Evolutionary conservation across 2,888 invertebrate genomes (phyloP), one percentile per base, ranked within the genome.

Genomic region (Cosmorhoe ocellata): DNA sequence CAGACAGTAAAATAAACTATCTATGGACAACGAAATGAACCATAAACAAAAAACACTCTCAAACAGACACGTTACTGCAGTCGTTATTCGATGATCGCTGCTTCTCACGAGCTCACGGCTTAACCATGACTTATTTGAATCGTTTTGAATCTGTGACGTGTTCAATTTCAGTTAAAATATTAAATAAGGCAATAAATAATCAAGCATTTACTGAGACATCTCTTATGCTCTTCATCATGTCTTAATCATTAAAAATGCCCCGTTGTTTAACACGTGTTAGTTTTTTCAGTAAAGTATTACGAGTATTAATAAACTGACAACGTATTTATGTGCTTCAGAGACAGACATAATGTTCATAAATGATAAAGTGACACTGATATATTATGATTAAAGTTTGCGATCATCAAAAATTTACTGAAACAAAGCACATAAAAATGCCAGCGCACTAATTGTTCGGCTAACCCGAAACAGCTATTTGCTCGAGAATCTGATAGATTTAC

Each of bases 261-360:
- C 63, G 66, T 69, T 64, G 69, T 67, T 69, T 54, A 77, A 78
- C 84, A 83, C 70, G 69, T 83, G 82, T 77, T 69, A 63, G 61
- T 64, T 66, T 75, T 72, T 78, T 76, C 40, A 63, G 61, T 66
- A 61, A 63, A 68, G 72, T 71, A 71, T 73, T 74, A 66, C 44
- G 63, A 42, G 63, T 81, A 85, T 84, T 81, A 79, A 82, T 85
- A 83, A 65, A 74, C 76, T 75, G 84, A 75, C 80, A 81, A 82
- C 79, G 72, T 79, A 84, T 84, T 84, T 82, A 85, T 82, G 79
- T 57, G 65, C 68, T 67, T 66, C 56, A 66, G 61, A 69, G 79
- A 73, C 79, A 72, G 67, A 71, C 67, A 73, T 79, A 79, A 84
- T 75, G 77, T 63, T 63, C 66, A 84, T 84, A 83, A 79, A 83